Percentiles rank a stretch among this genome's conserved stretches.
These are phyloP conservation scores for Cuniculus paca DNA, from an alignment of 2,797 vertebrate species.

Conservation along the genomic window DNA sequence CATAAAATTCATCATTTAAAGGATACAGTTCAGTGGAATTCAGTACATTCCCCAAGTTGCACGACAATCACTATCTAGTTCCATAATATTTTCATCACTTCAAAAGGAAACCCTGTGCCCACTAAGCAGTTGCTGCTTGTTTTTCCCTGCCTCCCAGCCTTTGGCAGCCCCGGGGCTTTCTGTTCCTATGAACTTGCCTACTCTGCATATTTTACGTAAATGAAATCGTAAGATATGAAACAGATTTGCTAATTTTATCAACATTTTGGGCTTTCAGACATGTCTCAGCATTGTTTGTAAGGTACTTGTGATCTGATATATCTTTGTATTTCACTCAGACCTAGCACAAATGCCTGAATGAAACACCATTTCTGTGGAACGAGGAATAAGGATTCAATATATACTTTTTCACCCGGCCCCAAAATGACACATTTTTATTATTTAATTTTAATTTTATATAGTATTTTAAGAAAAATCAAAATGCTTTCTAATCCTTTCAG, in stretches of 20 bases:
- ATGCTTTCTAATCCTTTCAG: slow-evolving; percentile 25
- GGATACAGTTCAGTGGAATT: background rate
- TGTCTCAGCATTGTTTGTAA: background rate
- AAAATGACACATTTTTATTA: slow-evolving; percentile 18
- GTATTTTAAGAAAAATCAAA: background rate
- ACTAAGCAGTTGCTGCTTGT: background rate
- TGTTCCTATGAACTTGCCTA: background rate
- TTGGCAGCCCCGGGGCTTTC: background rate
- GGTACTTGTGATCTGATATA: background rate
- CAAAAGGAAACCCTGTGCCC: background rate
- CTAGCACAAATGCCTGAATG: background rate
- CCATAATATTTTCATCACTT: background rate
- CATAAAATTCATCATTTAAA: background rate
- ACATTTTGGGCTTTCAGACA: background rate
- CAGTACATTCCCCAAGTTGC: background rate
- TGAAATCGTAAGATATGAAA: background rate
- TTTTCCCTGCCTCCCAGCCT: background rate
- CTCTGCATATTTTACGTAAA: background rate
- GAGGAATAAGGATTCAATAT: background rate
- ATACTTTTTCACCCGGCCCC: background rate
- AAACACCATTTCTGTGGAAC: background rate
- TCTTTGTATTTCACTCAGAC: slow-evolving; percentile 9
- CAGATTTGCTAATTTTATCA: background rate
- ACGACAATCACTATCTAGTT: background rate
- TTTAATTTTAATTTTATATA: background rate